Evolutionary conservation across 2,888 invertebrate genomes (phyloP).

Genomic region (Smittia aterrima): DNA sequence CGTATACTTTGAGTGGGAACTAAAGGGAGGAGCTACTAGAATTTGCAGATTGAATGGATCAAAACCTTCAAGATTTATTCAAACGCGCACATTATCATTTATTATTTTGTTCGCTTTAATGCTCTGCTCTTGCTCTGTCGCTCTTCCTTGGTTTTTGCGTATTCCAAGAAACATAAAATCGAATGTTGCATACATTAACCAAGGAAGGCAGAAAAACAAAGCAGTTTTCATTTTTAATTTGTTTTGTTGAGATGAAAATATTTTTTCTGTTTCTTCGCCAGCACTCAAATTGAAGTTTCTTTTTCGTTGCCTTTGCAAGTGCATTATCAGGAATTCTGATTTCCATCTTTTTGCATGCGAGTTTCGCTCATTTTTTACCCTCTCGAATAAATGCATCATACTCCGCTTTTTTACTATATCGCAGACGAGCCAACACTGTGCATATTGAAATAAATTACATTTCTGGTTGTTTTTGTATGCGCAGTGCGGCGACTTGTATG

Average conservation of each 20-base stretch:
- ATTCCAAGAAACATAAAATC: slow-evolving; percentile 10
- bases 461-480: not conserved
- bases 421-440: not conserved
- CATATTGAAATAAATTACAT: slow-evolving; percentile 40
- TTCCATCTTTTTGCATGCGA: slow-evolving; percentile 23
- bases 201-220: not conserved
- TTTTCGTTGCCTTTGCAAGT: not conserved
- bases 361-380: not conserved
- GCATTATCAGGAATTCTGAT: slow-evolving; percentile 23
- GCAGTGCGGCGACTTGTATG: not conserved
- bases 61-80: slow-evolving; percentile 39
- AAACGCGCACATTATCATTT: slow-evolving; percentile 39
- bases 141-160: slow-evolving; percentile 16
- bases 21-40: slow-evolving; percentile 41
- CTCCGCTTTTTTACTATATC: not conserved
- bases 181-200: slow-evolving; percentile 30
- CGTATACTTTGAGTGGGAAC: slow-evolving; percentile 19
- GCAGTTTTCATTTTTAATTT: slow-evolving; percentile 37
- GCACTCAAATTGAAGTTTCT: not conserved
- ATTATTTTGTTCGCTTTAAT: slow-evolving; percentile 36
- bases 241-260: slow-evolving; percentile 18
- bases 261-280: not conserved
- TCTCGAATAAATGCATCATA: not conserved
- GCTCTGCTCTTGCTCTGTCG: not conserved
- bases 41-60: slow-evolving; percentile 41